These are phyloP conservation scores for Dendrocopos noguchii DNA, from an alignment of 2,113 vertebrate species.

Conservation along the genomic window DNA sequence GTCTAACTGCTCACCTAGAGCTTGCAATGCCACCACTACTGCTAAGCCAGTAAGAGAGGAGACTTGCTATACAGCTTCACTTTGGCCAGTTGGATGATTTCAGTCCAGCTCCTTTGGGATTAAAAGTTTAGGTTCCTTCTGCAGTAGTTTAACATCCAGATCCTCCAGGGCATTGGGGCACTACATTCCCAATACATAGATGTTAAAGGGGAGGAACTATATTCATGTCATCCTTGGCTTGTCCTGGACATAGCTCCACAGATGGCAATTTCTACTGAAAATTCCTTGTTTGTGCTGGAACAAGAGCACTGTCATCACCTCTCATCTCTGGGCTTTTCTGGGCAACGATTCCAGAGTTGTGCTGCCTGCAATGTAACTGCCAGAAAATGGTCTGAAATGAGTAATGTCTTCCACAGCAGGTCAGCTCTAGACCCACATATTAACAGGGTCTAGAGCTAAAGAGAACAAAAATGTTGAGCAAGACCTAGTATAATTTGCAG, in stretches of 20 bases:
- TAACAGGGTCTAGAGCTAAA: not conserved
- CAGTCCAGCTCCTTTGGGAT: not conserved
- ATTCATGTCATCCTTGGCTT: not conserved
- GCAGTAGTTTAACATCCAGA: not conserved
- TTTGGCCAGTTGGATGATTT: not conserved
- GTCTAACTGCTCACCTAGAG: too few relatives aligned
- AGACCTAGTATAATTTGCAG: not conserved
- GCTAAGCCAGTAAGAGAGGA: not conserved
- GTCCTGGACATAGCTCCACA: not conserved
- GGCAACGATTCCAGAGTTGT: not conserved
- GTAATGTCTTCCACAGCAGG: not conserved
- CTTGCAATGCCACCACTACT: too few relatives aligned
- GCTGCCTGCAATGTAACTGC: not conserved
- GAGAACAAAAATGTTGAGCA: not conserved
- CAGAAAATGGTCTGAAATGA: not conserved
- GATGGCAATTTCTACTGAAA: not conserved
- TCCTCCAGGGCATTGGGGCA: not conserved
- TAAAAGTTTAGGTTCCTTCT: not conserved
- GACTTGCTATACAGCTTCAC: not conserved
- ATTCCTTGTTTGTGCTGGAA: not conserved
- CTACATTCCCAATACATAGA: fast-evolving
- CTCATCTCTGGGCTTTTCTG: not conserved
- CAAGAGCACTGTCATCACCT: not conserved
- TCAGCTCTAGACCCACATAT: not conserved
- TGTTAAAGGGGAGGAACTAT: not conserved